phyloP scores from a whole-genome alignment of 2,113 vertebrate genomes.

The Procapra przewalskii region DNA sequence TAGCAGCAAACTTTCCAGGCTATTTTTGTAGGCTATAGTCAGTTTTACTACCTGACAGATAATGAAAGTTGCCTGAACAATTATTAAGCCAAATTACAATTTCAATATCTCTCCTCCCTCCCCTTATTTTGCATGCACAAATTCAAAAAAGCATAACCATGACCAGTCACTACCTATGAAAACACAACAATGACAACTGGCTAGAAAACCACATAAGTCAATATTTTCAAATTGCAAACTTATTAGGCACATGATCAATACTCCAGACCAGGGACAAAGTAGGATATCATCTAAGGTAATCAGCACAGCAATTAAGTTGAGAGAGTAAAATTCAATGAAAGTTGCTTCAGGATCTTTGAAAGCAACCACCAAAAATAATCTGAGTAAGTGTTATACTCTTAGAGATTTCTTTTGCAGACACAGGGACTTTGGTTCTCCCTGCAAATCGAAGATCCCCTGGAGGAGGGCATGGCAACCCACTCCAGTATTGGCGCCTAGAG shows the following conservation, averaged over 20 bases:
- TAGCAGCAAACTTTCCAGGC: neutral
- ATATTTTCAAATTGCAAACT: neutral
- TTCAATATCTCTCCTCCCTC: neutral
- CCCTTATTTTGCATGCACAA: neutral
- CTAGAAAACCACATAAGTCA: neutral
- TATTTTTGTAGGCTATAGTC: neutral
- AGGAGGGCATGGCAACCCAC: neutral
- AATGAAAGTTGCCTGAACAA: neutral
- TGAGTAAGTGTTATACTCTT: neutral
- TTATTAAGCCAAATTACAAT: neutral
- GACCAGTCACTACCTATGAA: neutral
- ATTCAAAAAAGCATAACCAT: neutral
- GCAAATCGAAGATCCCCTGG: neutral
- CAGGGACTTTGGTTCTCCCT: neutral
- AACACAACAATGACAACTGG: neutral
- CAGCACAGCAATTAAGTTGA: neutral
- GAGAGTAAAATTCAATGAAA: neutral
- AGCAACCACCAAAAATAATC: neutral
- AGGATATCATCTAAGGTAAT: neutral
- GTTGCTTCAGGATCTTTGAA: neutral
- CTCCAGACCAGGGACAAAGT: neutral
- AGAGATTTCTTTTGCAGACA: neutral
- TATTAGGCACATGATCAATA: neutral
- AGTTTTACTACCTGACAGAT: neutral
- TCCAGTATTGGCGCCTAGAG: neutral